phyloP scores from a whole-genome alignment of 2,888 invertebrate genomes.

The Siphlonurus alternatus region DNA sequence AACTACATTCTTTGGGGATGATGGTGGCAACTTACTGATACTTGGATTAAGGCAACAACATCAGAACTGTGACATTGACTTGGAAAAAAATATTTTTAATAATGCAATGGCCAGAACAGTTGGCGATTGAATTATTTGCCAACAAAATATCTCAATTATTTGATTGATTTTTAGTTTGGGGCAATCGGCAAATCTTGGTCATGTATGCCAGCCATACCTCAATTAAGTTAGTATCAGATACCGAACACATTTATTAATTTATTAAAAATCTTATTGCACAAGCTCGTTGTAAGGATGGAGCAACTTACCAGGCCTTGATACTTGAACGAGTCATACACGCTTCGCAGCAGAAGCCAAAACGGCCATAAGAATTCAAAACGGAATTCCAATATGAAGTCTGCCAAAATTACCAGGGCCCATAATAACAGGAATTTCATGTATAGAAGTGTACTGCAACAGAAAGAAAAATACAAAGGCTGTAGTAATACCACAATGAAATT shows the following conservation, averaged over 20 bases:
- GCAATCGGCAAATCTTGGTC: background rate
- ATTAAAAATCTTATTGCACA: too few relatives aligned
- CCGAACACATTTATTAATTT: too few relatives aligned
- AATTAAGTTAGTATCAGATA: too few relatives aligned
- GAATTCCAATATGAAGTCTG: slow-evolving; percentile 94
- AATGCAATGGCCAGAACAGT: too few relatives aligned
- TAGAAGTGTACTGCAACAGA: slow-evolving; percentile 70
- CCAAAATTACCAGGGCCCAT: slow-evolving; percentile 87
- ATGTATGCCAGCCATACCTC: background rate
- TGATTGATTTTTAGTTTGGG: too few relatives aligned
- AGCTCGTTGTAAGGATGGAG: too few relatives aligned
- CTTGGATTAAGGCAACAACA: background rate
- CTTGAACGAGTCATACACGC: slow-evolving; percentile 93
- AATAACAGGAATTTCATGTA: slow-evolving; percentile 90
- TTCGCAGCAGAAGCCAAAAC: slow-evolving; percentile 88
- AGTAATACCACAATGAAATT: too few relatives aligned
- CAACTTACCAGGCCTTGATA: slow-evolving; percentile 90
- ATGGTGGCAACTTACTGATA: background rate
- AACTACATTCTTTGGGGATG: background rate
- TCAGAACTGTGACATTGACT: too few relatives aligned
- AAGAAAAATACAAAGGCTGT: too few relatives aligned
- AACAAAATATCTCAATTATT: too few relatives aligned
- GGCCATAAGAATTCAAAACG: slow-evolving; percentile 99
- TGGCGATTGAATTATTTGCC: too few relatives aligned
- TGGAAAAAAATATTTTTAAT: too few relatives aligned